Evolutionary conservation across 2,113 vertebrate genomes (phyloP).

Genomic region (Hemiscyllium ocellatum): DNA sequence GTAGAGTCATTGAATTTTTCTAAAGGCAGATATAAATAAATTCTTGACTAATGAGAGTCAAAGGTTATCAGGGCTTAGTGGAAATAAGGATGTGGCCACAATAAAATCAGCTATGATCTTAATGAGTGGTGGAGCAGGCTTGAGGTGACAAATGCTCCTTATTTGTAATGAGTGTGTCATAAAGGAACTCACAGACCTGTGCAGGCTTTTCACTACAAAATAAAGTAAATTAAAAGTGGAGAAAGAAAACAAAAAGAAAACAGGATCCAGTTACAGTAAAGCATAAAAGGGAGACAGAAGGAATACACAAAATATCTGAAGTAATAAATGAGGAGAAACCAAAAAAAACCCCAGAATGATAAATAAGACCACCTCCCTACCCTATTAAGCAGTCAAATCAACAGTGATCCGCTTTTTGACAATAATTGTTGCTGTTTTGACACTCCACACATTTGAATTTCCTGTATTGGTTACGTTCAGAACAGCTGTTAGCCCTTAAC

Average conservation of each 20-base stretch:
- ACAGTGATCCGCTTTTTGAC: constrained; percentile 31
- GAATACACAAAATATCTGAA: not conserved
- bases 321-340: not conserved
- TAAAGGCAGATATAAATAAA: too few relatives aligned
- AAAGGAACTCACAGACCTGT: not conserved
- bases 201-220: not conserved
- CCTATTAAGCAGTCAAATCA: constrained; percentile 19
- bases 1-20: too few relatives aligned
- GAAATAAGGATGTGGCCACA: too few relatives aligned
- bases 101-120: too few relatives aligned
- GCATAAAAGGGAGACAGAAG: not conserved
- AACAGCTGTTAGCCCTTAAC: constrained; percentile 35
- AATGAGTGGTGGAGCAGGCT: too few relatives aligned
- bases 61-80: too few relatives aligned
- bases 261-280: not conserved
- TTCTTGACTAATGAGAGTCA: too few relatives aligned
- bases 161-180: not conserved
- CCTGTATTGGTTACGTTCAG: constrained; percentile 18
- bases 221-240: not conserved
- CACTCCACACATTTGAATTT: constrained; percentile 27
- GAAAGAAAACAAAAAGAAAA: not conserved
- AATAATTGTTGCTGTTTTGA: constrained; percentile 33
- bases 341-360: not conserved
- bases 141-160: too few relatives aligned
- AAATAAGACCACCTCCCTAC: not conserved